phyloP scores from a whole-genome alignment of 2,888 invertebrate genomes.

The Chymomyza procnemis region DNA sequence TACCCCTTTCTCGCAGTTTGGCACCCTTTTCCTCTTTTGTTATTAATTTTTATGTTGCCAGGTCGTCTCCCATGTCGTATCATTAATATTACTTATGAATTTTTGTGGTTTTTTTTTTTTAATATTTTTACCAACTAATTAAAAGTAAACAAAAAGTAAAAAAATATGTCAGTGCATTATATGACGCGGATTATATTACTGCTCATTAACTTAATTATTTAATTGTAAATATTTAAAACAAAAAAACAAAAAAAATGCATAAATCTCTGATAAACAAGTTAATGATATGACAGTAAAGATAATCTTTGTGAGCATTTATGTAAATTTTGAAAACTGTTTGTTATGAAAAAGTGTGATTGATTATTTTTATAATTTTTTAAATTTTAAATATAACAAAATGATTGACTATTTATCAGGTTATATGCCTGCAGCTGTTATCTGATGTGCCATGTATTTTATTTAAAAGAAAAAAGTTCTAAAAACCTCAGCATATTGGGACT shows the following conservation, averaged over 20 bases:
- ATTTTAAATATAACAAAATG: too few species aligned
- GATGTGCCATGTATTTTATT: too few species aligned
- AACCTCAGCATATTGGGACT: too few species aligned
- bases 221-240: neutral
- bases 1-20: neutral
- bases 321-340: neutral
- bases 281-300: neutral
- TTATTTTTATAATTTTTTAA: neutral
- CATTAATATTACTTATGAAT: constrained; percentile 1
- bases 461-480: too few species aligned
- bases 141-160: neutral
- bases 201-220: neutral
- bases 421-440: too few species aligned
- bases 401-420: too few species aligned
- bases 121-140: neutral
- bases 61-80: neutral
- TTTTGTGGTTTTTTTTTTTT: neutral
- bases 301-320: neutral
- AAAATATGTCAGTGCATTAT: neutral
- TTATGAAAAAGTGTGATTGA: neutral
- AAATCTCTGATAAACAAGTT: neutral
- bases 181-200: neutral
- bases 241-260: neutral
- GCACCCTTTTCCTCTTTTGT: neutral
- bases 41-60: neutral